A percentile compares a stretch with the other conserved stretches of the same genome.
phyloP scores from a whole-genome alignment of 2,888 invertebrate genomes.

The Arctia plantaginis region DNA sequence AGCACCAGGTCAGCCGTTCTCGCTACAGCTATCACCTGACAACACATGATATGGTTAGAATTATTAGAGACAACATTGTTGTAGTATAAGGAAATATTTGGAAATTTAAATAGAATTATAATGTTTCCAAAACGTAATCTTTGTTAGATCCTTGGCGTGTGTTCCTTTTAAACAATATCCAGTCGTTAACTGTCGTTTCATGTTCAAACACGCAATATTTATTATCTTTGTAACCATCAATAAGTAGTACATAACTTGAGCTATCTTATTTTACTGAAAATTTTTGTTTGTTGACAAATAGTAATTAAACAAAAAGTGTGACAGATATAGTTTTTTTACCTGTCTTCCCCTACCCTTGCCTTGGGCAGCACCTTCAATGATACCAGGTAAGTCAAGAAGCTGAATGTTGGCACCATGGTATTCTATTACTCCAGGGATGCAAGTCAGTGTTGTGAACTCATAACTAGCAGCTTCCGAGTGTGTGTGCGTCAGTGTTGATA shows the following conservation, averaged over 20 bases:
- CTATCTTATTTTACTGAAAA: neutral
- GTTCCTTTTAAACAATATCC: no score
- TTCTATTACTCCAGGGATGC: constrained; percentile 99
- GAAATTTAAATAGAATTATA: no score
- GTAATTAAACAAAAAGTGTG: neutral
- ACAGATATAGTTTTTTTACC: constrained; percentile 65
- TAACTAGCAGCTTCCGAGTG: constrained; percentile 99
- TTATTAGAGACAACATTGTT: neutral
- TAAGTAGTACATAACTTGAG: neutral
- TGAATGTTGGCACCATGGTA: constrained; percentile 99
- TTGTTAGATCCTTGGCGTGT: neutral
- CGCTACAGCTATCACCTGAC: constrained; percentile 97
- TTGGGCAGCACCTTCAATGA: constrained; percentile 99
- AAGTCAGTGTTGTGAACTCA: constrained; percentile 99
- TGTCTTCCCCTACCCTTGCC: constrained; percentile 96
- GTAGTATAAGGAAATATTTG: neutral
- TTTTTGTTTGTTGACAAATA: neutral
- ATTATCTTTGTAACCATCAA: neutral
- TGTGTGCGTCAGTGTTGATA: constrained; percentile 98
- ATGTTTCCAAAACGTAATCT: neutral
- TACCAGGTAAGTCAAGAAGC: constrained; percentile 98
- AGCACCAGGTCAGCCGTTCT: constrained; percentile 98
- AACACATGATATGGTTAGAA: neutral
- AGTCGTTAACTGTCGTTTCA: no score
- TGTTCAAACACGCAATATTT: no score